These are phyloP conservation scores for Leptinotarsa peninsularis DNA, from an alignment of 2,888 invertebrate species.

Conservation along the genomic window DNA sequence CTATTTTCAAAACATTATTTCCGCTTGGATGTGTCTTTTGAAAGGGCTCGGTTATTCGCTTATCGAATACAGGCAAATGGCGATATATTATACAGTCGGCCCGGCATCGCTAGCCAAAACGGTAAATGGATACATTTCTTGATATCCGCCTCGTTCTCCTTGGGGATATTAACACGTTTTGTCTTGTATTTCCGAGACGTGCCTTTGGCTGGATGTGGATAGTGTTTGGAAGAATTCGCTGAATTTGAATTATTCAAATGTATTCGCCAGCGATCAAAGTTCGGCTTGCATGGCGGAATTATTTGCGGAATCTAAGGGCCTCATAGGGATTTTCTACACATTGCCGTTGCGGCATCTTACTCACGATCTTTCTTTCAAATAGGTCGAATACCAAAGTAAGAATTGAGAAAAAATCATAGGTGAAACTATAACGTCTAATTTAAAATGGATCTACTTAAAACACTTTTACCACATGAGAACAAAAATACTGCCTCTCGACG, in stretches of 20 bases:
- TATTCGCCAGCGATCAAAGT: slow-evolving; percentile 13
- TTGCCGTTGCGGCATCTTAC: not conserved
- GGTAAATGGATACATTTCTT: slow-evolving; percentile 22
- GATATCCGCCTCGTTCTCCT: slow-evolving; percentile 28
- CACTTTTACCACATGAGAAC: too few species aligned
- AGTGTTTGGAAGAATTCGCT: slow-evolving; percentile 16
- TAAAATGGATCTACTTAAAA: too few species aligned
- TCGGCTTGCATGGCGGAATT: not conserved
- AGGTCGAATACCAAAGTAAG: not conserved
- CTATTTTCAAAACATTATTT: slow-evolving; percentile 63
- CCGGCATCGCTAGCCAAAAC: slow-evolving; percentile 25
- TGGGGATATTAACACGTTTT: slow-evolving; percentile 41
- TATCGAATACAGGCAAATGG: slow-evolving; percentile 61
- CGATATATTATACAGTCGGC: slow-evolving; percentile 53
- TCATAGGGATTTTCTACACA: not conserved
- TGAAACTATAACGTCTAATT: too few species aligned
- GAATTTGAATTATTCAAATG: slow-evolving; percentile 22
- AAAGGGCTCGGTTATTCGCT: slow-evolving; percentile 57
- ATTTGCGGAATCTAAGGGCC: slow-evolving; percentile 6
- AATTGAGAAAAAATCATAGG: too few species aligned
- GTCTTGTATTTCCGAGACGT: slow-evolving; percentile 28
- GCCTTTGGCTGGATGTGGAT: slow-evolving; percentile 9
- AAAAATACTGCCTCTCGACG: too few species aligned
- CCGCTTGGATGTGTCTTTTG: slow-evolving; percentile 61
- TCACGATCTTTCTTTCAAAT: not conserved